Conservation (phyloP, 2,888 invertebrate species). For the Acronicta aceris region DNA sequence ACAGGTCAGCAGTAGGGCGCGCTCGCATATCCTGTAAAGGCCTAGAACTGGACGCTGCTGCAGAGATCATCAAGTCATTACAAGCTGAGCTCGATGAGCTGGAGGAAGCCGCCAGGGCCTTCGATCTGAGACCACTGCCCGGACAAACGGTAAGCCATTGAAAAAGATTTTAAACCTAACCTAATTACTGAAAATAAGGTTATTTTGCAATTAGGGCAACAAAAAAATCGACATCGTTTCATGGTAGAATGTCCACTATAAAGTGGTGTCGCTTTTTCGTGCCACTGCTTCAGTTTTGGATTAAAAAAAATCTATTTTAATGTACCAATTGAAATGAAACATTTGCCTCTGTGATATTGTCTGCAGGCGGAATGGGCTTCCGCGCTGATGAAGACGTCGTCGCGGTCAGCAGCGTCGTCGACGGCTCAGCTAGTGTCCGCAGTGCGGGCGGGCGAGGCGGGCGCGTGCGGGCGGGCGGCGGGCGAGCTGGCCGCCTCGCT, state of each 20-base stretch:
- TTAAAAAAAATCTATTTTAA: too few species aligned
- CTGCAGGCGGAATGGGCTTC: slow-evolving; percentile 86
- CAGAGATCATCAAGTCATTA: slow-evolving; percentile 94
- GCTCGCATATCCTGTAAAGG: slow-evolving; percentile 94
- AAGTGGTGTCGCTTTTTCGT: too few species aligned
- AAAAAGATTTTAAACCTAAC: too few species aligned
- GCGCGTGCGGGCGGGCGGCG: slow-evolving; percentile 93
- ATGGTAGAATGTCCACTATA: too few species aligned
- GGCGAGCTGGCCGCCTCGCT: slow-evolving; percentile 94
- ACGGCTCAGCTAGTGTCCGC: slow-evolving; percentile 96
- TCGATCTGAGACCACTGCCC: slow-evolving; percentile 94
- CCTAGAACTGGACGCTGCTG: slow-evolving; percentile 95
- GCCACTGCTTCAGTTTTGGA: too few species aligned
- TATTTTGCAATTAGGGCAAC: too few species aligned
- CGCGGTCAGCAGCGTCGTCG: slow-evolving; percentile 94
- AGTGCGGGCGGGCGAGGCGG: slow-evolving; percentile 94
- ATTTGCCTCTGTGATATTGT: too few species aligned
- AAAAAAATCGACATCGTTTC: too few species aligned
- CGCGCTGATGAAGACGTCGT: slow-evolving; percentile 77
- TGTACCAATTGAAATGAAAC: too few species aligned
- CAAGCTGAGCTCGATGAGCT: slow-evolving; percentile 95
- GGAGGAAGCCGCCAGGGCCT: slow-evolving; percentile 92
- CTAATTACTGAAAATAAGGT: too few species aligned
- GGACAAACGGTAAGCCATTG: slow-evolving; percentile 93
- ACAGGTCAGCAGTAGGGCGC: slow-evolving; percentile 90